Conservation (phyloP, 2,888 invertebrate genomes). For the Micropterix aruncella region DNA sequence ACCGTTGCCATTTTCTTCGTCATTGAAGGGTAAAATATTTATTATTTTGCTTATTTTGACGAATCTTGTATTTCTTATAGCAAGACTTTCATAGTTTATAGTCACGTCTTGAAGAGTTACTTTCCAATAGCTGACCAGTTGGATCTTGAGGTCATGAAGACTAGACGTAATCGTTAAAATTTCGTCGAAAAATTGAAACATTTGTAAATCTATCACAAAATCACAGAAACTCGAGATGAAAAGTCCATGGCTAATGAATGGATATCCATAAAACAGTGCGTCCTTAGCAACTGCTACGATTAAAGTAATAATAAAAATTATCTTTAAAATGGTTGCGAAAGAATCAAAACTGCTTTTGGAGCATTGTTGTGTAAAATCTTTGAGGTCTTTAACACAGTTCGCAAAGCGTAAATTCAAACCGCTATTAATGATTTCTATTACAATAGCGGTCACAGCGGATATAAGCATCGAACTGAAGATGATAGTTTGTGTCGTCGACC, state of each 20-base stretch:
- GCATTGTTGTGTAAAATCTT: too few relatives aligned
- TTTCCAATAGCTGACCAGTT: neutral
- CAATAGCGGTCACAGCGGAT: neutral
- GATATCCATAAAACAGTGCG: neutral
- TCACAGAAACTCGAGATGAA: neutral
- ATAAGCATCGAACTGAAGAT: neutral
- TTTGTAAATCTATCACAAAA: neutral
- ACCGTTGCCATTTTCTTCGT: too few relatives aligned
- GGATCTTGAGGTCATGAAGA: neutral
- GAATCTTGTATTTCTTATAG: too few relatives aligned
- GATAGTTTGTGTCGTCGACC: too few relatives aligned
- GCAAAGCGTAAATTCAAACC: neutral
- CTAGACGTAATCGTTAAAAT: neutral
- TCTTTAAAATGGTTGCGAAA: neutral
- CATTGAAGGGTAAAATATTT: too few relatives aligned
- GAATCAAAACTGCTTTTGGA: neutral
- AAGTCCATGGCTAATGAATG: neutral
- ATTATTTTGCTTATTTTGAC: too few relatives aligned
- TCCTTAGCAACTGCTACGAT: too few relatives aligned
- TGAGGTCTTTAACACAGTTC: too few relatives aligned
- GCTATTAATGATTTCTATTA: neutral
- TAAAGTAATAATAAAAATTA: neutral
- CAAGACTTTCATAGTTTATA: too few relatives aligned
- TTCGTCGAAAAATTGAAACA: neutral
- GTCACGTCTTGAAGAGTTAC: too few relatives aligned